Base-by-base conservation (phyloP, 35 echinoderm and acorn worm species). In the Heliocidaris tuberculata region DNA sequence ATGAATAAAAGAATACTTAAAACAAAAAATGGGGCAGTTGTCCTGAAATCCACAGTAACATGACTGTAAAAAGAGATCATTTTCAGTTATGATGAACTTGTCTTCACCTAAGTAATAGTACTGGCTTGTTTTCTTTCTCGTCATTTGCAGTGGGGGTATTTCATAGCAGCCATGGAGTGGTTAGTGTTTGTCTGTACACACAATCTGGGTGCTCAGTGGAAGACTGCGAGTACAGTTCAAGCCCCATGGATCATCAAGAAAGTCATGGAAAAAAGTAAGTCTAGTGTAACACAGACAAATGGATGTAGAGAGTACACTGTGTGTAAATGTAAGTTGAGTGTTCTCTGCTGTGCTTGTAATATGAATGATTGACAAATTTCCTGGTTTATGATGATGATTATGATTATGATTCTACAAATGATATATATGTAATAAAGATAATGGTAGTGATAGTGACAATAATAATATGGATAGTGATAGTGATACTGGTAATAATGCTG, bases 231-330 rank as follows among this genome's bases (percentile, higher is more conserved):
- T 7, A 95, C 95, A 35, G 94, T 96, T 19, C 85, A 97, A 90
- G 94, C 96, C 6, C 98, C 96, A 15, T 96, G 93, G 93, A 59
- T 96, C 5, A 95, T 95, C 31, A 65, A 95, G 88, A 99, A 99
- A 95, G 98, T 99, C 6, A 99, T 99, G 96, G 95, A 90, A 86
- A 97, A 99, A 89, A 96, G 98, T 99, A 94, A 97, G 97, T 95
- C 10, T 13, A 17, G 27, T 24, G 27, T 90, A 49, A 50, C 31
- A 93, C 27, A 30, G 30, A 21, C 2, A 32, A 32, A 31, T 35
- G 27, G 27, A 42, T n/a, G n/a, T 17, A 21, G 0, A 5, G 54
- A 16, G 15, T 93, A 50, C 4, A 30, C 47, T 47, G 47, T 12
- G 4, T n/a, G 65, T 27, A 27, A n/a, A 78, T 78, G 21, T 8